These are phyloP conservation scores for Drosophila lacertosa DNA, from an alignment of 1,140 invertebrate species.

Conservation along the genomic window DNA sequence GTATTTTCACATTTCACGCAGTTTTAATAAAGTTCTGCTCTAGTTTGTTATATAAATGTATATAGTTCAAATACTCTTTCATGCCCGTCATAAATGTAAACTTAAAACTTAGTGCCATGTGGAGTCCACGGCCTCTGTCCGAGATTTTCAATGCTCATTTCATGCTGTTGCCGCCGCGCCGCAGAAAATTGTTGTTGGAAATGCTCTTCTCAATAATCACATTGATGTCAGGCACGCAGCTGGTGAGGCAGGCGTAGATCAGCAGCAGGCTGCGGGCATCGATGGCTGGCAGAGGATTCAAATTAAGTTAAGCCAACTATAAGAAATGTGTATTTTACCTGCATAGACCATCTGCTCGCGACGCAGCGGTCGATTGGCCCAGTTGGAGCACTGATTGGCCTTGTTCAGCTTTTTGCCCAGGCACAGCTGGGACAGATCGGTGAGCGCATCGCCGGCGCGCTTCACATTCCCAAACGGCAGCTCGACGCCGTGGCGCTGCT, in stretches of 20 bases:
- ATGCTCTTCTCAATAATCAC: constrained; percentile 85
- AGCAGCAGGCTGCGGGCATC: constrained; percentile 92
- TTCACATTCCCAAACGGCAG: constrained; percentile 67
- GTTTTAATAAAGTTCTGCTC: constrained; percentile 42
- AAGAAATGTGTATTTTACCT: too few species aligned
- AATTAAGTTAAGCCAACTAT: not conserved
- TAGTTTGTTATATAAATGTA: constrained; percentile 5
- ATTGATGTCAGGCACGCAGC: constrained; percentile 85
- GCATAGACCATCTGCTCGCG: constrained; percentile 91
- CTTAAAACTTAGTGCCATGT: constrained; percentile 20
- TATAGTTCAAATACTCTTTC: constrained; percentile 78
- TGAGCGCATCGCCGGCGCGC: constrained; percentile 84
- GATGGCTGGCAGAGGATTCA: constrained; percentile 85
- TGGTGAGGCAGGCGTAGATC: constrained; percentile 87
- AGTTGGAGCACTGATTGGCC: constrained; percentile 93
- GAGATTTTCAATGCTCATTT: constrained; percentile 46
- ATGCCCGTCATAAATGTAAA: constrained; percentile 39
- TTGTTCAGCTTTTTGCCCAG: constrained; percentile 91
- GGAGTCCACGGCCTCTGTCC: not conserved
- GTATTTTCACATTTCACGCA: constrained; percentile 11
- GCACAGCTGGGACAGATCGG: constrained; percentile 88
- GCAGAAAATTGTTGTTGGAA: constrained; percentile 66
- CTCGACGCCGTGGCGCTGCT: constrained; percentile 52
- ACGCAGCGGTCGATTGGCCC: constrained; percentile 91
- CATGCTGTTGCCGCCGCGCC: constrained; percentile 65